A percentile compares a stretch with the other conserved stretches of the same genome.
These are phyloP conservation scores for Ammodytes dubius DNA, from an alignment of 2,113 vertebrate species.

Conservation along the genomic window DNA sequence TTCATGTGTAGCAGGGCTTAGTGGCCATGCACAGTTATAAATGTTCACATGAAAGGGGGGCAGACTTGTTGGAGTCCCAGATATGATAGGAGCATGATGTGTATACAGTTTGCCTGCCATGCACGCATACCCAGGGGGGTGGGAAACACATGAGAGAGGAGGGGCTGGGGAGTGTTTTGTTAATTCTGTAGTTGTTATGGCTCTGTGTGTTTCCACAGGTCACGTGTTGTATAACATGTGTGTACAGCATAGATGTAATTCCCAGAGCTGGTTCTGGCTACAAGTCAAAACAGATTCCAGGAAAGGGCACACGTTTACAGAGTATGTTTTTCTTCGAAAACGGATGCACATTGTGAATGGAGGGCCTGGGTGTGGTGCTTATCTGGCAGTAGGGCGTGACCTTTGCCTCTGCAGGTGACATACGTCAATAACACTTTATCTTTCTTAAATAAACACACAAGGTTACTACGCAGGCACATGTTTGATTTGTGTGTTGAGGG, in stretches of 20 bases:
- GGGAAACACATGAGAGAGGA: conserved; percentile 52
- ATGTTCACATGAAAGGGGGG: conserved; percentile 55
- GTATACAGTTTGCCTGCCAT: conserved; percentile 33
- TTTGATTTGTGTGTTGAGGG: conserved; percentile 16
- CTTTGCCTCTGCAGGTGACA: conserved; percentile 41
- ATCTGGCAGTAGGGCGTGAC: conserved; percentile 15
- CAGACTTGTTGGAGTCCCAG: conserved; percentile 5
- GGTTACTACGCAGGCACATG: conserved; percentile 13
- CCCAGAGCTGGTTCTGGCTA: conserved; percentile 41
- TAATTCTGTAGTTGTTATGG: conserved; percentile 39
- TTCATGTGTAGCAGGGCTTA: conserved; percentile 65
- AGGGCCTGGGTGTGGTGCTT: conserved; percentile 28
- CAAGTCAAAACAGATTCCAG: conserved; percentile 57
- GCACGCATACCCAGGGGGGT: conserved; percentile 32
- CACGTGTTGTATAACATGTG: conserved; percentile 72
- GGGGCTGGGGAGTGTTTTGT: conserved; percentile 39
- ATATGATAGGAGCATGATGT: conserved; percentile 30
- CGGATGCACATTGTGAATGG: conserved; percentile 5
- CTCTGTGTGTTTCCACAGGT: conserved; percentile 50
- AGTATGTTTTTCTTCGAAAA: conserved; percentile 37
- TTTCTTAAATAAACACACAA: conserved; percentile 1
- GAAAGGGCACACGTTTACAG: conserved; percentile 42
- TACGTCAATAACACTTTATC: conserved; percentile 35
- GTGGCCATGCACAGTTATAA: conserved; percentile 41
- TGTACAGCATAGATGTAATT: conserved; percentile 31